phyloP scores from a whole-genome alignment of 2,797 vertebrate genomes.

The Erethizon dorsatum region DNA sequence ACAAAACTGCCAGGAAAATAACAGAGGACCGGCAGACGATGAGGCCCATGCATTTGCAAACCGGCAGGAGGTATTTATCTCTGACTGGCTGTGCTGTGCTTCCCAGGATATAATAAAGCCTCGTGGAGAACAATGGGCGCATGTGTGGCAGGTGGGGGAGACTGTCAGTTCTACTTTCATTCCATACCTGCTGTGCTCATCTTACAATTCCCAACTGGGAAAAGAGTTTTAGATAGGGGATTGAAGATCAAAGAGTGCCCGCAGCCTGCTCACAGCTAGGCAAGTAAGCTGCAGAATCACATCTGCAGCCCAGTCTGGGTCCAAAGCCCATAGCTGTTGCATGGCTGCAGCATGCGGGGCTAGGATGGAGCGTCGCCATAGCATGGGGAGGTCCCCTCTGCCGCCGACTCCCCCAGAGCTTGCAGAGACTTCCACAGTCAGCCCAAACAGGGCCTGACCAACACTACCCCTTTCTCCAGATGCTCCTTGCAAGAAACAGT shows the following conservation, averaged over 20 bases:
- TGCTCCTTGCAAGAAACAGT: not conserved
- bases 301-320: not conserved
- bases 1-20: constrained; percentile 57
- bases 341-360: not conserved
- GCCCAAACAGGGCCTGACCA: not conserved
- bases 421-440: not conserved
- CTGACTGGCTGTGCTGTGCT: not conserved
- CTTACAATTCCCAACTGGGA: not conserved
- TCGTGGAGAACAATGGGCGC: not conserved
- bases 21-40: constrained; percentile 15
- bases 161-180: not conserved
- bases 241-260: not conserved
- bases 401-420: not conserved
- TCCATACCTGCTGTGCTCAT: not conserved
- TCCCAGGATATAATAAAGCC: constrained; percentile 52
- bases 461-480: not conserved
- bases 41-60: constrained; percentile 16
- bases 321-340: not conserved
- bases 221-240: not conserved
- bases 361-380: not conserved
- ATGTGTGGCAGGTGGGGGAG: not conserved
- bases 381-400: fast-evolving
- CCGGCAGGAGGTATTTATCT: constrained; percentile 63
- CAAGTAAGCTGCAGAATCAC: not conserved
- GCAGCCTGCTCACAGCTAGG: not conserved